phyloP scores from a whole-genome alignment of 2,113 vertebrate genomes.

The Channa argus region DNA sequence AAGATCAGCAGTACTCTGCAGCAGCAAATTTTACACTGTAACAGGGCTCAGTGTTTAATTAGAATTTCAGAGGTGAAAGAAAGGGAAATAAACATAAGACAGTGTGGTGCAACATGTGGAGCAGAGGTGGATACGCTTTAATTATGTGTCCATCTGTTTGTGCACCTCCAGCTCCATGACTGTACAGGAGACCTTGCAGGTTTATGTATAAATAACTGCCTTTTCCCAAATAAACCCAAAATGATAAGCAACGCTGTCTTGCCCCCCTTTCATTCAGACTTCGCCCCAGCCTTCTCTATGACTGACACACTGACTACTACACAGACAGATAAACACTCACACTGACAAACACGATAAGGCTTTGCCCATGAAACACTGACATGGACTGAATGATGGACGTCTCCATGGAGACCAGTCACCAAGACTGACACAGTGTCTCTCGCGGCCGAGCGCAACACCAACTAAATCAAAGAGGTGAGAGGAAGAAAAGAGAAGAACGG shows the following conservation, averaged over 20 bases:
- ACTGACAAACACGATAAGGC: conserved; percentile 81
- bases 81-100: conserved; percentile 8
- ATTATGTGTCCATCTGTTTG: conserved; percentile 24
- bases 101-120: conserved; percentile 47
- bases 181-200: background rate
- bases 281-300: conserved; percentile 53
- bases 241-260: conserved; percentile 35
- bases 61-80: conserved; percentile 14
- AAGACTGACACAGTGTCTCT: conserved; percentile 76
- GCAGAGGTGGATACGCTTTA: conserved; percentile 24
- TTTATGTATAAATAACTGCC: background rate
- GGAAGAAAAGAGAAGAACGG: background rate
- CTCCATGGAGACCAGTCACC: conserved; percentile 81
- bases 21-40: conserved; percentile 2
- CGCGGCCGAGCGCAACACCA: conserved; percentile 48
- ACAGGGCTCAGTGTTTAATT: conserved; percentile 20
- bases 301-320: conserved; percentile 76
- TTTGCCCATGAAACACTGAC: conserved; percentile 69
- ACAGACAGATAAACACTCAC: conserved; percentile 75
- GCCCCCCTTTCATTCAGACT: conserved; percentile 45
- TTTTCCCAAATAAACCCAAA: conserved; percentile 10
- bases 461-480: conserved; percentile 46
- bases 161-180: conserved; percentile 5
- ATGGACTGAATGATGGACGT: conserved; percentile 79
- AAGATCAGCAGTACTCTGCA: conserved; percentile 10